These are phyloP conservation scores for Drosophila micromelanica DNA, from an alignment of 1,140 invertebrate species.

Conservation along the genomic window DNA sequence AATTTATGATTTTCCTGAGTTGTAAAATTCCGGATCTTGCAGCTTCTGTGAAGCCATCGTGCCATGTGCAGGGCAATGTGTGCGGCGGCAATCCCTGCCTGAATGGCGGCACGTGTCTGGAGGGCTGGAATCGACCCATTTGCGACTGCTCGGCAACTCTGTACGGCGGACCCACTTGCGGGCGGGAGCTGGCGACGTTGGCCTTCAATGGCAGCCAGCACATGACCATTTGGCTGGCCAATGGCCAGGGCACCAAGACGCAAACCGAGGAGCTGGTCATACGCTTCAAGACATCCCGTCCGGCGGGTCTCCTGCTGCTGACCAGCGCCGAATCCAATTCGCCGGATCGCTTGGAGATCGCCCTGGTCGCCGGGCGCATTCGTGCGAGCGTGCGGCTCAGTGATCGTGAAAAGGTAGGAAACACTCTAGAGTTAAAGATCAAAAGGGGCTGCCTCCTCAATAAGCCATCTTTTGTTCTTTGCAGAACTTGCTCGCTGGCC, in stretches of 20 bases:
- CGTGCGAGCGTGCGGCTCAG: conserved; percentile 92
- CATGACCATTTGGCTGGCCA: conserved; percentile 89
- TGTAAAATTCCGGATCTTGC: conserved; percentile 51
- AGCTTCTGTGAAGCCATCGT: conserved; percentile 94
- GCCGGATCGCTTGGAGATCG: conserved; percentile 92
- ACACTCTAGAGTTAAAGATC: background rate
- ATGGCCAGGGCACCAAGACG: conserved; percentile 91
- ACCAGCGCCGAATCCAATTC: conserved; percentile 90
- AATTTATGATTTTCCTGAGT: too few species aligned
- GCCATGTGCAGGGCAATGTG: conserved; percentile 91
- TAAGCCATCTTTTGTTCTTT: conserved; percentile 21
- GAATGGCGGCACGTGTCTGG: conserved; percentile 94
- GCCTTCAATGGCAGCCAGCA: conserved; percentile 95
- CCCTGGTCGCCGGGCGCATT: conserved; percentile 91
- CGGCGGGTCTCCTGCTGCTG: conserved; percentile 89
- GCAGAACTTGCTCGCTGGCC: conserved; percentile 92
- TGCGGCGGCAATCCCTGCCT: conserved; percentile 93
- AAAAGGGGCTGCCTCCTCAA: background rate
- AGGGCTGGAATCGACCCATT: conserved; percentile 98
- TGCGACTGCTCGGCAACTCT: conserved; percentile 97
- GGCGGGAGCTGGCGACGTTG: conserved; percentile 94
- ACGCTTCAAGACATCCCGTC: conserved; percentile 93
- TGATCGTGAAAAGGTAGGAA: conserved; percentile 91
- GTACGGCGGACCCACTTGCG: conserved; percentile 96
- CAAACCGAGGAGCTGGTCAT: conserved; percentile 96